A percentile compares a stretch with the other conserved stretches of the same genome.
phyloP scores from a whole-genome alignment of 2,113 vertebrate species.

The Sylvia atricapilla region DNA sequence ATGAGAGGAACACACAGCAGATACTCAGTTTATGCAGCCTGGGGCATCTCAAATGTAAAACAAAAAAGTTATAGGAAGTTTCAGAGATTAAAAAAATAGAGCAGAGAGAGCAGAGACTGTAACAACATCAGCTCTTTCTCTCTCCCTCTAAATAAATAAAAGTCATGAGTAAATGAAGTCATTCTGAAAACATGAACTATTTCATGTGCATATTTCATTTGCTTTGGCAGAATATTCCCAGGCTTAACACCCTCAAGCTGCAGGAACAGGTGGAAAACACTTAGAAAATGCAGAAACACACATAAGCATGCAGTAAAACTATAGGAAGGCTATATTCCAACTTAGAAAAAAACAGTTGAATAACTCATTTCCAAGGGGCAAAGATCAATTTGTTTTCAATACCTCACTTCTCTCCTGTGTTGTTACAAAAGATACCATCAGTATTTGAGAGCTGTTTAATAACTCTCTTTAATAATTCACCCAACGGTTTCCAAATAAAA shows the following conservation, averaged over 20 bases:
- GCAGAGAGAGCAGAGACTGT: neutral
- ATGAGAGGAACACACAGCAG: neutral
- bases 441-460: neutral
- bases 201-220: conserved; percentile 30
- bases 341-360: neutral
- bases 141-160: neutral
- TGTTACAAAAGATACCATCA: neutral
- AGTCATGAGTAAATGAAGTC: conserved; percentile 38
- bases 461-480: neutral
- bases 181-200: conserved; percentile 45
- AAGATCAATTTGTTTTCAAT: neutral
- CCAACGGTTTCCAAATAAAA: conserved; percentile 28
- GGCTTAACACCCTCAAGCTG: neutral
- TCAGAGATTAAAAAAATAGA: conserved; percentile 22
- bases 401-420: neutral
- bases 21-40: neutral
- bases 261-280: neutral
- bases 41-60: conserved; percentile 6
- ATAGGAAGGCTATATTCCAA: neutral
- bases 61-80: conserved; percentile 2
- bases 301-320: neutral
- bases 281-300: neutral
- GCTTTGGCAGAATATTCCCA: conserved; percentile 18
- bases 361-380: neutral
- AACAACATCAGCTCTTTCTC: conserved; percentile 20